These are phyloP conservation scores for Dromas ardeola DNA, from an alignment of 2,113 vertebrate genomes.

Conservation along the genomic window DNA sequence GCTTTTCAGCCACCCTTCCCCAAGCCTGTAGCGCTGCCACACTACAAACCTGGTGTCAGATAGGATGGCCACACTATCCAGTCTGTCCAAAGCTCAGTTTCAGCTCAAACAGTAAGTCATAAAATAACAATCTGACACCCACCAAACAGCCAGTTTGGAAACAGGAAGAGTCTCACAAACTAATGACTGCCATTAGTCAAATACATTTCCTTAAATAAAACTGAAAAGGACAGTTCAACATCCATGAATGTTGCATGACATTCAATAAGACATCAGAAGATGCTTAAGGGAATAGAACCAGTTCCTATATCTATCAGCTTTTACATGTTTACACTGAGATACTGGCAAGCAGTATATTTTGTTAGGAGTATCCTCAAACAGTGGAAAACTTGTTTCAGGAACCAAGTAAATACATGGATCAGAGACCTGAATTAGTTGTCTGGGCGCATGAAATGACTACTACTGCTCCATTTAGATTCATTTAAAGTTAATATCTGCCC, in stretches of 20 bases:
- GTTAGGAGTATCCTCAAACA: neutral
- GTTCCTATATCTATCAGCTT: neutral
- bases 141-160: neutral
- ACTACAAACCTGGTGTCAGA: neutral
- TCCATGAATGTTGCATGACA: neutral
- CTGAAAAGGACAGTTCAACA: neutral
- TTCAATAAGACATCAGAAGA: neutral
- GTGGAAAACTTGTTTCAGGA: neutral
- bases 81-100: neutral
- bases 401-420: neutral
- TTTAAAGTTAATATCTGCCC: neutral
- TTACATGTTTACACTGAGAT: neutral
- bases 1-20: too few relatives aligned
- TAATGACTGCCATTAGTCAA: neutral
- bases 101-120: neutral
- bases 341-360: neutral
- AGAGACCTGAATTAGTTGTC: neutral
- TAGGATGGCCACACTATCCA: neutral
- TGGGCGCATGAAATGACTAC: neutral
- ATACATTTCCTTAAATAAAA: neutral
- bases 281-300: neutral
- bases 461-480: neutral
- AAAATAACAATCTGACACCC: neutral
- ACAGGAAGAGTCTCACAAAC: neutral
- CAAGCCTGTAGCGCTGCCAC: neutral